Base-by-base conservation (phyloP, 2,797 vertebrate species). In the Manis crassicaudata region DNA sequence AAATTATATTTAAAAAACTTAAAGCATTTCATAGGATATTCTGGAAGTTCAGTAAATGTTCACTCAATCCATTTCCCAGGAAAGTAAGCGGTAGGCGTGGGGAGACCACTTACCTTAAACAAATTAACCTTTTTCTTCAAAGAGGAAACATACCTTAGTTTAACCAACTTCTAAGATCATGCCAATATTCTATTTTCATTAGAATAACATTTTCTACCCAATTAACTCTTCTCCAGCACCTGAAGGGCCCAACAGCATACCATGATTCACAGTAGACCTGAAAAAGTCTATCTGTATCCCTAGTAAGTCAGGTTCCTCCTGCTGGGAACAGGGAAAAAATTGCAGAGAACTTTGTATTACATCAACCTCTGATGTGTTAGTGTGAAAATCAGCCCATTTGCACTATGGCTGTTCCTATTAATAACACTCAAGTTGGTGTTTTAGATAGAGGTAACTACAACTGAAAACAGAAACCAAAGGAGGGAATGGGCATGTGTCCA, bases 1-100 rank as follows among this genome's bases (percentile, higher is more conserved):
- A 95, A 82, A 95, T 32, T 56, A 18, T 76, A 72, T 82, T 86
- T 94, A 85, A 75, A 95, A 82, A 35, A 32, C 85, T 90, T 92
- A 65, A 92, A 87, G 7, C 56, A 85, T 82, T 94, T 86, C 75
- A 40, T 32, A 89, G 68, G 56, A 94, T 76, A 92, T 89, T 94
- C 82, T 92, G 86, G 50, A 96, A 95, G 50, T 29, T 97, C 83
- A 81, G 83, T 90, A 95, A 94, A 93, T 63, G 37, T 84, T 93
- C 91, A 94, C 18, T 77, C 35, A 77, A 96, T 88, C 91, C 29
- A 52, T 93, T 94, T 87, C 63, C 63, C 91, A 87, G 63, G 50
- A 89, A 95, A 73, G 35, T 88, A 92, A 95, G 29, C 32, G 12
- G 6, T 65, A 80, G 21, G 40, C 35, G 67, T 21, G 1, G 35